Conservation (phyloP, 1,140 invertebrate species). For the Copidosoma floridanum region DNA sequence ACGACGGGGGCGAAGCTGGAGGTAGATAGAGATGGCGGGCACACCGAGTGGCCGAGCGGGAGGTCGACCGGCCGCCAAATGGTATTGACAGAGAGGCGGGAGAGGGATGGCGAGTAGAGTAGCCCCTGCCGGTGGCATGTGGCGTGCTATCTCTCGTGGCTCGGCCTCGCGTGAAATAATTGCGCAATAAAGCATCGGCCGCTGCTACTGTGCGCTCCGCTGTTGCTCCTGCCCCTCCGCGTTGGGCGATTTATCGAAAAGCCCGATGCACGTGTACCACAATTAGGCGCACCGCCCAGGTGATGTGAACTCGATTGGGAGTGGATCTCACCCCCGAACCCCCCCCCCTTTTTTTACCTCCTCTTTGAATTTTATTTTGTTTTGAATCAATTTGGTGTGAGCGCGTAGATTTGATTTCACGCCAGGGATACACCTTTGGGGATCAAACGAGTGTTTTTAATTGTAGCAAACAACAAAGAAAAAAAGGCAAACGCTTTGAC, state of each 20-base stretch:
- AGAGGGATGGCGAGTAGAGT: not conserved
- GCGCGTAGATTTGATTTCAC: too few species aligned
- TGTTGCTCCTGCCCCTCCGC: constrained; percentile 31
- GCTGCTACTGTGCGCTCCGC: constrained; percentile 29
- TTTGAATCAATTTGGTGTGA: too few species aligned
- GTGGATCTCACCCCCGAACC: too few species aligned
- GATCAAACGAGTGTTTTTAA: not conserved
- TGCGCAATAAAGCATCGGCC: constrained; percentile 3
- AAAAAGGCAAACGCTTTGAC: not conserved
- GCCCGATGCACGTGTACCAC: too few species aligned
- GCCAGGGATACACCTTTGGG: too few species aligned
- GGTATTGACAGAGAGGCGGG: constrained; percentile 37
- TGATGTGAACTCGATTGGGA: too few species aligned
- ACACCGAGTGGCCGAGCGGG: constrained; percentile 24
- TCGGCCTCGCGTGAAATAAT: constrained; percentile 1
- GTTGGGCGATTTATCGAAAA: constrained; percentile 39
- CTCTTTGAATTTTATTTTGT: too few species aligned
- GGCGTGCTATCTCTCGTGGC: not conserved
- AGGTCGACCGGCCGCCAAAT: constrained; percentile 34
- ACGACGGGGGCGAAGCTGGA: constrained; percentile 4
- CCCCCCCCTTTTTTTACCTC: too few species aligned
- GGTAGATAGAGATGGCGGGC: constrained; percentile 29
- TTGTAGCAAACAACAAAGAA: not conserved
- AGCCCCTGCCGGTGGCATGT: not conserved
- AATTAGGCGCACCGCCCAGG: too few species aligned